Percentiles rank a stretch among this genome's conserved stretches.
These are phyloP conservation scores for Halocaridina rubra DNA, from an alignment of 2,888 invertebrate genomes.

Conservation along the genomic window DNA sequence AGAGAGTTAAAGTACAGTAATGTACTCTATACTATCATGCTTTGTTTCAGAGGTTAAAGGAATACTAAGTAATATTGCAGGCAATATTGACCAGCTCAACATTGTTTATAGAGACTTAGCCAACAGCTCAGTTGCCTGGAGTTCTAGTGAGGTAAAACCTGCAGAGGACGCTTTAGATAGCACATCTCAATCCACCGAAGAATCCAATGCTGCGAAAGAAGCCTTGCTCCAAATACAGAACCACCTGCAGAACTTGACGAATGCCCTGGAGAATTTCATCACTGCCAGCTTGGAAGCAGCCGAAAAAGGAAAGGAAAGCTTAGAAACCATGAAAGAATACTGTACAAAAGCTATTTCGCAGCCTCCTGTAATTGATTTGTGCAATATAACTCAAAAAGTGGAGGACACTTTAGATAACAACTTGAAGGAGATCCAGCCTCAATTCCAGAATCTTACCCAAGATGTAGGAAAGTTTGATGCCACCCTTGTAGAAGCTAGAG, in stretches of 20 bases:
- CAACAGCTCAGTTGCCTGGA: neutral
- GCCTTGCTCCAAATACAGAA: neutral
- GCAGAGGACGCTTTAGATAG: neutral
- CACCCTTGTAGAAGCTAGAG: neutral
- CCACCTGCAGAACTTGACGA: neutral
- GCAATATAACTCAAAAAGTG: neutral
- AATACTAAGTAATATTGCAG: neutral
- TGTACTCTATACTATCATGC: too few relatives aligned
- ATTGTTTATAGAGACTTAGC: neutral
- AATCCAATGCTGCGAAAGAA: neutral
- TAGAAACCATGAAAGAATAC: neutral
- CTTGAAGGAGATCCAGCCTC: neutral
- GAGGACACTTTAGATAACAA: neutral
- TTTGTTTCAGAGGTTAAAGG: neutral
- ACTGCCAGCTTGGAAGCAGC: too few relatives aligned
- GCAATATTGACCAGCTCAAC: neutral
- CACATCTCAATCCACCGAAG: neutral
- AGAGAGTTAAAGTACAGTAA: too few relatives aligned
- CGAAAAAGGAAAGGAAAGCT: neutral
- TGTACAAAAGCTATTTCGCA: neutral
- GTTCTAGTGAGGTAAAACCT: neutral
- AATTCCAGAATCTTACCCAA: neutral
- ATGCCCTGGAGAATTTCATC: neutral
- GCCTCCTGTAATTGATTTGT: neutral
- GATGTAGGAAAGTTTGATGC: neutral